Conservation (phyloP, 2,888 invertebrate genomes). For the Cerastoderma edule region DNA sequence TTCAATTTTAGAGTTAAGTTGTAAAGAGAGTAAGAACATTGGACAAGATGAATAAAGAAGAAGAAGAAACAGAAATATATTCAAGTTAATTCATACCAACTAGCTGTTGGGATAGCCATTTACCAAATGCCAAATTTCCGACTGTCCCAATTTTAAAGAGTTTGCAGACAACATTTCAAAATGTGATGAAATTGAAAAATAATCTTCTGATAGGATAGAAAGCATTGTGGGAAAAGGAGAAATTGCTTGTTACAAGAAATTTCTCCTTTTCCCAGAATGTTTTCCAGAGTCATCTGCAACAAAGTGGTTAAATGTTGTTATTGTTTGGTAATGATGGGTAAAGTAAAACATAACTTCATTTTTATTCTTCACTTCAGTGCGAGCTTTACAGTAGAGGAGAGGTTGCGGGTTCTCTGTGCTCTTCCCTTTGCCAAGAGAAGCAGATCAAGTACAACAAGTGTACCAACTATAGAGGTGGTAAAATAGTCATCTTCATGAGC, state of each 20-base stretch:
- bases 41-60: too few species aligned
- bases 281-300: neutral
- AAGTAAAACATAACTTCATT: neutral
- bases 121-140: neutral
- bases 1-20: too few species aligned
- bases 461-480: slow-evolving; percentile 87
- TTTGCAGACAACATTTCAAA: too few species aligned
- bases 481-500: slow-evolving; percentile 82
- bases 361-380: slow-evolving; percentile 70
- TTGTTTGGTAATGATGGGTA: slow-evolving; percentile 14
- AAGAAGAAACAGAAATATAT: too few species aligned
- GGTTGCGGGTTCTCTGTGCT: slow-evolving; percentile 88
- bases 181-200: slow-evolving; percentile 16
- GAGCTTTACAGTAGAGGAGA: slow-evolving; percentile 84
- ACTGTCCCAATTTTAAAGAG: too few species aligned
- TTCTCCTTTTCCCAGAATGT: slow-evolving; percentile 3
- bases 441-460: slow-evolving; percentile 86
- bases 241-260: neutral
- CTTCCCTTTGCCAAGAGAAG: slow-evolving; percentile 86
- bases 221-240: slow-evolving; percentile 9
- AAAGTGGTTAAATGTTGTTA: neutral
- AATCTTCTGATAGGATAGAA: neutral
- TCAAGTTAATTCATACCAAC: too few species aligned
- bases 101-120: too few species aligned
- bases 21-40: too few species aligned